phyloP scores from a whole-genome alignment of 2,888 invertebrate genomes.

The Diadromus collaris region DNA sequence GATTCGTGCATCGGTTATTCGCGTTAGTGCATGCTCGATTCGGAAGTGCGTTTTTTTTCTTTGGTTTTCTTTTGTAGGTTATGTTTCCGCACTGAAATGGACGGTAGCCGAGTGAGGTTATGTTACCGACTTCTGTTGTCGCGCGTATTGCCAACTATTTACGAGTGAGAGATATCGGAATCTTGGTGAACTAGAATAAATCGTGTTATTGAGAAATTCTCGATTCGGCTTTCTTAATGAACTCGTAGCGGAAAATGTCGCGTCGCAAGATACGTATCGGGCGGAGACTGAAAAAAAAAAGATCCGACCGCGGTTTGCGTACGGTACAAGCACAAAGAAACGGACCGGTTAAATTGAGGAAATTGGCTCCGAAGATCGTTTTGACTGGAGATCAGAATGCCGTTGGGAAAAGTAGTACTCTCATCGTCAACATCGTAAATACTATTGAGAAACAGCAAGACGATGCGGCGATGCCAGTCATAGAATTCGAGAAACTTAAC shows the following conservation, averaged over 20 bases:
- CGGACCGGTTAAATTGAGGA: not conserved
- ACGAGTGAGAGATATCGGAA: not conserved
- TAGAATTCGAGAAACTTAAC: conserved; percentile 4
- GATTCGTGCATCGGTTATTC: not conserved
- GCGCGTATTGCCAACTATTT: not conserved
- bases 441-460: not conserved
- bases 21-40: not conserved
- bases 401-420: not conserved
- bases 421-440: not conserved
- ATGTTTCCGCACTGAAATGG: not conserved
- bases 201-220: not conserved
- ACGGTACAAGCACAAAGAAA: conserved; percentile 10
- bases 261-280: conserved; percentile 25
- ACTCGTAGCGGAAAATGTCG: conserved; percentile 32
- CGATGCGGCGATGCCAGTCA: not conserved
- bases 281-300: conserved; percentile 31
- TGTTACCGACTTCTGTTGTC: conserved; percentile 1
- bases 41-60: not conserved
- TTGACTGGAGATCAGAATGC: not conserved
- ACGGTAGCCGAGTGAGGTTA: not conserved
- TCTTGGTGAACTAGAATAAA: not conserved
- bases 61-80: not conserved
- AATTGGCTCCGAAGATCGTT: not conserved
- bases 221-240: not conserved
- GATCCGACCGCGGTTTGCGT: not conserved